Evolutionary conservation across 2,113 vertebrate genomes (phyloP).

Genomic region (Psilopsiagon aurifrons): DNA sequence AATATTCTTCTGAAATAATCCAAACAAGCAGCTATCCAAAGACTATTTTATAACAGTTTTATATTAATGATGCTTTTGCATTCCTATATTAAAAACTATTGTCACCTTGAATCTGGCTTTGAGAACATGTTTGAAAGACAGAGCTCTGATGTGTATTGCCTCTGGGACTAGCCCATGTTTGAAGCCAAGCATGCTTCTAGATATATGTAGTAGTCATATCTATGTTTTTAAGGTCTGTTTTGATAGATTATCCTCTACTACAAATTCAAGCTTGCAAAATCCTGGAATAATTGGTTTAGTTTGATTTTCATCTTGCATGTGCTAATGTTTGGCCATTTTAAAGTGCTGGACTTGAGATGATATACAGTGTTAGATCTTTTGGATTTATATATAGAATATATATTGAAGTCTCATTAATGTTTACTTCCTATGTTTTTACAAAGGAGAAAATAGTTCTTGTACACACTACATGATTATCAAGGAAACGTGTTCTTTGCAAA

Average conservation of each 20-base stretch:
- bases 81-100: neutral
- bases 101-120: neutral
- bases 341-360: neutral
- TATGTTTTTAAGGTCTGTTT: neutral
- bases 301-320: neutral
- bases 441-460: neutral
- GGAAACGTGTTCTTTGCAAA: neutral
- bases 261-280: neutral
- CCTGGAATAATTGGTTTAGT: neutral
- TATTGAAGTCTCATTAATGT: neutral
- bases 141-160: neutral
- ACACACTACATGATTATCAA: neutral
- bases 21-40: neutral
- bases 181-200: neutral
- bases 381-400: neutral
- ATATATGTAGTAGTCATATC: neutral
- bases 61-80: neutral
- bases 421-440: neutral
- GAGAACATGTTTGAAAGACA: rapidly evolving
- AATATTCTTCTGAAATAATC: neutral
- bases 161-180: neutral
- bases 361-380: neutral
- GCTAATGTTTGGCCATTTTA: neutral
- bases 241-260: neutral
- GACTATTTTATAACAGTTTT: neutral